phyloP scores from a whole-genome alignment of 2,888 invertebrate genomes.

The Cheilosia vulpina region DNA sequence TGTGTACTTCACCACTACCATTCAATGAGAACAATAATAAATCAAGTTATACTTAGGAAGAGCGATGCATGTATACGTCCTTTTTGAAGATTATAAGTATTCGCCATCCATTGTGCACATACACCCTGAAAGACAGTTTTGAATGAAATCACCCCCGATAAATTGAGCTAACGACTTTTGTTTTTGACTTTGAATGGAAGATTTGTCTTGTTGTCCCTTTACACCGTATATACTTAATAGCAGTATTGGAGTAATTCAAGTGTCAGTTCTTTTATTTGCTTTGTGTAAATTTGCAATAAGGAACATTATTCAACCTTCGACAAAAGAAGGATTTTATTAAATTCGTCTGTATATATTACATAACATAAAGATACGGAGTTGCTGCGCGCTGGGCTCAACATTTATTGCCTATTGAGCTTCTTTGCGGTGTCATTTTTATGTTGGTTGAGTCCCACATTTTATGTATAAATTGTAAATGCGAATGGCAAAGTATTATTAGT shows the following conservation, averaged over 20 bases:
- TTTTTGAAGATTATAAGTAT: constrained; percentile 74
- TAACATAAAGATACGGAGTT: background rate
- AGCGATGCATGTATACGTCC: constrained; percentile 57
- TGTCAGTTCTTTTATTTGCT: constrained; percentile 83
- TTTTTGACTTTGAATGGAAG: constrained; percentile 73
- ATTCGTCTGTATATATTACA: constrained; percentile 30
- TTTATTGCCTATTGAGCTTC: constrained; percentile 52
- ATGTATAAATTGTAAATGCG: background rate
- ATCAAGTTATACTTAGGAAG: constrained; percentile 69
- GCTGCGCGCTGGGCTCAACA: constrained; percentile 29
- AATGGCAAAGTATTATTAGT: too few relatives aligned
- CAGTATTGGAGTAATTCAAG: constrained; percentile 81
- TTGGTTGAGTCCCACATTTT: background rate
- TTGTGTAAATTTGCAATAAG: constrained; percentile 83
- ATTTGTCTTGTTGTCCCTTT: constrained; percentile 71
- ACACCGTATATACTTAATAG: constrained; percentile 62
- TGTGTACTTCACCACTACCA: constrained; percentile 64
- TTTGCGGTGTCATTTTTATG: constrained; percentile 18
- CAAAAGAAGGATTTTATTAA: constrained; percentile 70
- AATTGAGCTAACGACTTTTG: constrained; percentile 75
- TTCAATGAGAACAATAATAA: constrained; percentile 71
- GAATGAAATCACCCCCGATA: constrained; percentile 74
- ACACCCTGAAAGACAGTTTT: constrained; percentile 62
- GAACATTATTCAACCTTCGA: constrained; percentile 77
- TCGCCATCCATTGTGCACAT: constrained; percentile 55